Conservation (phyloP, 2,113 vertebrate genomes). For the Proteles cristata region DNA sequence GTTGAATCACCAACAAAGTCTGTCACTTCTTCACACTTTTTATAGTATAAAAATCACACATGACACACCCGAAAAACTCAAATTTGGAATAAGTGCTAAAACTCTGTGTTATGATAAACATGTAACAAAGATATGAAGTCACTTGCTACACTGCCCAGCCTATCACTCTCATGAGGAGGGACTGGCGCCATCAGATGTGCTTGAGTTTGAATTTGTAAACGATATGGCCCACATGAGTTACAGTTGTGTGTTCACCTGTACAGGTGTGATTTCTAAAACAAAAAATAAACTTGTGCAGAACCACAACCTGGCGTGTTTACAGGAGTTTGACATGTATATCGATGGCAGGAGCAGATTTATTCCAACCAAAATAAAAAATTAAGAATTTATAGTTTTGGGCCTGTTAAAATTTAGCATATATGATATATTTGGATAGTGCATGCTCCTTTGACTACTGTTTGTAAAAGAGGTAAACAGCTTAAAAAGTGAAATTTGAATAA, state of each 20-base stretch:
- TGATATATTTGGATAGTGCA: not conserved
- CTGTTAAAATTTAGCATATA: not conserved
- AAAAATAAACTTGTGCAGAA: not conserved
- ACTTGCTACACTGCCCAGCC: not conserved
- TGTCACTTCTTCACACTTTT: not conserved
- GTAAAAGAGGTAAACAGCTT: not conserved
- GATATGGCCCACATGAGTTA: not conserved
- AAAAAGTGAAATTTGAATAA: not conserved
- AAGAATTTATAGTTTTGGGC: not conserved
- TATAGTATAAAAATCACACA: not conserved
- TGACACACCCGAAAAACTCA: not conserved
- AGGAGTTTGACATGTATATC: not conserved
- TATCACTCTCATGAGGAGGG: not conserved
- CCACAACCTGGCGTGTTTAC: not conserved
- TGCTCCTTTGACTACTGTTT: not conserved
- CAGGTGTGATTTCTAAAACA: not conserved
- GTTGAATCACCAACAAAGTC: not conserved
- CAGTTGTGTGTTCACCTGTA: not conserved
- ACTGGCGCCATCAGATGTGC: not conserved
- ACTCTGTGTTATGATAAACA: not conserved
- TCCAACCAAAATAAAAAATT: not conserved
- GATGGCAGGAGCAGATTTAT: not conserved
- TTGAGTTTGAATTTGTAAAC: not conserved
- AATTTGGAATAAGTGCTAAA: not conserved
- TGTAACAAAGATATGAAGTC: not conserved